Conservation (phyloP, 2,888 invertebrate genomes). For the Brenthis daphne region DNA sequence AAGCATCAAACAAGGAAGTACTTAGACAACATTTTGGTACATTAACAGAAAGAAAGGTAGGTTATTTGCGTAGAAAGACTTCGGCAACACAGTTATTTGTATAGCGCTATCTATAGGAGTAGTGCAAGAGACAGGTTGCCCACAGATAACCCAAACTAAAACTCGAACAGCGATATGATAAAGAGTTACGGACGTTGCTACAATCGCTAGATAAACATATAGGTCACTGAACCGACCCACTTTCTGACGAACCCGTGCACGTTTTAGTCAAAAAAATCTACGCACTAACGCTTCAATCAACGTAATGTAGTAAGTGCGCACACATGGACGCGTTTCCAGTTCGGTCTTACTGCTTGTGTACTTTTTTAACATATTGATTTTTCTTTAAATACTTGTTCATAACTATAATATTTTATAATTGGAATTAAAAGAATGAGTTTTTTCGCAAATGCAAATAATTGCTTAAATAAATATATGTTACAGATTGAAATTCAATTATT, state of each 20-base stretch:
- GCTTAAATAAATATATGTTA: too few species aligned
- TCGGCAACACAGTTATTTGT: constrained; percentile 37
- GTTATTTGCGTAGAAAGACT: constrained; percentile 31
- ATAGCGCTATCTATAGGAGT: constrained; percentile 44
- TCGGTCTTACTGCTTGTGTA: neutral
- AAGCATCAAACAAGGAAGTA: neutral
- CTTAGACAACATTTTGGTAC: neutral
- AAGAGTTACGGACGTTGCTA: constrained; percentile 57
- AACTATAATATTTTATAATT: neutral
- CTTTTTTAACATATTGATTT: neutral
- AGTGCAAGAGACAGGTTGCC: constrained; percentile 74
- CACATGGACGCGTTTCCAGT: neutral
- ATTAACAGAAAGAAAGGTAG: constrained; percentile 16
- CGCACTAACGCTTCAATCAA: constrained; percentile 50
- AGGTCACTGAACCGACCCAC: constrained; percentile 81
- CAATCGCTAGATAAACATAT: constrained; percentile 81
- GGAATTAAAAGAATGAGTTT: neutral
- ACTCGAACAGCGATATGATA: constrained; percentile 73
- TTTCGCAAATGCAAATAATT: too few species aligned
- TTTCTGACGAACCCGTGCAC: constrained; percentile 62
- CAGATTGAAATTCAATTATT: neutral
- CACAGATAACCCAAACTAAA: constrained; percentile 74
- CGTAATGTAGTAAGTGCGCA: constrained; percentile 41
- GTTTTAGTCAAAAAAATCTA: constrained; percentile 67
- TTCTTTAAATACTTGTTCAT: neutral